Conservation (phyloP, 2,888 invertebrate genomes). For the Drymonia ruficornis region DNA sequence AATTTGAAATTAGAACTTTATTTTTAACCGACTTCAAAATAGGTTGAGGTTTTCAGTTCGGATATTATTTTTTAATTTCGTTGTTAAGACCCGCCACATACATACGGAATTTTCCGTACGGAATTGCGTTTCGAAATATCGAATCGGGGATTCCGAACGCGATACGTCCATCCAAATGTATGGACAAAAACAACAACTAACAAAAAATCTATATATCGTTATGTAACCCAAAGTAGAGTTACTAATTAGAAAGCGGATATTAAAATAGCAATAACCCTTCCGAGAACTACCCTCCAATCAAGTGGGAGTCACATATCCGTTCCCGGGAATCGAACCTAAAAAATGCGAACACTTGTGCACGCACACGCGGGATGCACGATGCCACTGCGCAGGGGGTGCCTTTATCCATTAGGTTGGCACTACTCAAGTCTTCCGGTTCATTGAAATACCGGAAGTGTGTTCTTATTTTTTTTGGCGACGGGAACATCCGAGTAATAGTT, state of each 20-base stretch:
- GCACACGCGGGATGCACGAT: constrained; percentile 48
- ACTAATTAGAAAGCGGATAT: constrained; percentile 24
- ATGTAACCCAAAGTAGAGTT: no score
- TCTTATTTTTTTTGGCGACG: constrained; percentile 22
- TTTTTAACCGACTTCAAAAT: no score
- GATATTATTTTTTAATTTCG: no score
- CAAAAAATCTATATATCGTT: no score
- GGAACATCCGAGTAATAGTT: constrained; percentile 15
- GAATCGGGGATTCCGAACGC: no score
- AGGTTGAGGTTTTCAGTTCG: no score
- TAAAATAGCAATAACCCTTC: constrained; percentile 27
- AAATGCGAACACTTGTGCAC: constrained; percentile 63
- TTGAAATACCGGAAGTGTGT: constrained; percentile 59
- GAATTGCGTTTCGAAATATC: no score
- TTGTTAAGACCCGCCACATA: no score
- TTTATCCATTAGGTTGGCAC: constrained; percentile 46
- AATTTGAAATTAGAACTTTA: no score
- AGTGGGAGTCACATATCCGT: constrained; percentile 38
- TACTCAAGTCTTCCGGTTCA: constrained; percentile 63
- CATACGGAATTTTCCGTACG: no score
- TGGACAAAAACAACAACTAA: no score
- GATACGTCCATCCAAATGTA: no score
- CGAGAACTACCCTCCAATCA: constrained; percentile 23
- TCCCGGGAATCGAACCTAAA: constrained; percentile 52
- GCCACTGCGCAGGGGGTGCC: constrained; percentile 44